Percentiles rank a stretch among this genome's conserved stretches.
phyloP scores from a whole-genome alignment of 1,140 invertebrate genomes.

The Planococcus citri region DNA sequence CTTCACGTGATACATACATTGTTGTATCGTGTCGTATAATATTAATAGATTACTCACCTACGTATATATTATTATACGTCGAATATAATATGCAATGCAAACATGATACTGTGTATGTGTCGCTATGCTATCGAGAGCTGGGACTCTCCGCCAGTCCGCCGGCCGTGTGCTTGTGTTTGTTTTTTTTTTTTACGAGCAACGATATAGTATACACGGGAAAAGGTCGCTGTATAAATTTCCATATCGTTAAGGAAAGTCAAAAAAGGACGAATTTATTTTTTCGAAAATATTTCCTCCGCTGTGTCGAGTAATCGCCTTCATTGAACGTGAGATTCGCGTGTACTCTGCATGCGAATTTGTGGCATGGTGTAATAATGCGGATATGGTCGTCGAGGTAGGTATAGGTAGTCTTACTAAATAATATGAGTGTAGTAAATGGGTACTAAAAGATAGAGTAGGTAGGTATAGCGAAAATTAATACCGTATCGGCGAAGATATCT shows the following conservation, averaged over 20 bases:
- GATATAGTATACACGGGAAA: neutral
- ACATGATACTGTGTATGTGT: neutral
- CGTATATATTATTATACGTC: constrained; percentile 1
- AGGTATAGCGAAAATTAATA: too few relatives aligned
- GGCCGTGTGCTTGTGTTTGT: too few relatives aligned
- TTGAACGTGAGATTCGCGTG: too few relatives aligned
- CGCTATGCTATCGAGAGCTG: neutral
- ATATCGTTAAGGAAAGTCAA: constrained; percentile 3
- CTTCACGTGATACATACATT: neutral
- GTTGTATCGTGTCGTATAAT: neutral
- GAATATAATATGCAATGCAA: neutral
- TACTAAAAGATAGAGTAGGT: too few relatives aligned
- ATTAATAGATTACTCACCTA: constrained; percentile 7
- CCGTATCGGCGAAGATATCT: too few relatives aligned
- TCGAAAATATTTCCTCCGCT: neutral
- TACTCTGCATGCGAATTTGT: too few relatives aligned
- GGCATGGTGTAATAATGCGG: too few relatives aligned
- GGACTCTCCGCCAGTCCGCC: too few relatives aligned
- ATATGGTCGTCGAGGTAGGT: too few relatives aligned
- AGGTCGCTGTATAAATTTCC: neutral
- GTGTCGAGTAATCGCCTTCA: too few relatives aligned
- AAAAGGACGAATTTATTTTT: constrained; percentile 6
- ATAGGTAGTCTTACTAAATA: too few relatives aligned
- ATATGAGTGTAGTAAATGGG: too few relatives aligned
- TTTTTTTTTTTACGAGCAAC: neutral